phyloP scores from a whole-genome alignment of 2,113 vertebrate species.

The Salvelinus sp. region DNA sequence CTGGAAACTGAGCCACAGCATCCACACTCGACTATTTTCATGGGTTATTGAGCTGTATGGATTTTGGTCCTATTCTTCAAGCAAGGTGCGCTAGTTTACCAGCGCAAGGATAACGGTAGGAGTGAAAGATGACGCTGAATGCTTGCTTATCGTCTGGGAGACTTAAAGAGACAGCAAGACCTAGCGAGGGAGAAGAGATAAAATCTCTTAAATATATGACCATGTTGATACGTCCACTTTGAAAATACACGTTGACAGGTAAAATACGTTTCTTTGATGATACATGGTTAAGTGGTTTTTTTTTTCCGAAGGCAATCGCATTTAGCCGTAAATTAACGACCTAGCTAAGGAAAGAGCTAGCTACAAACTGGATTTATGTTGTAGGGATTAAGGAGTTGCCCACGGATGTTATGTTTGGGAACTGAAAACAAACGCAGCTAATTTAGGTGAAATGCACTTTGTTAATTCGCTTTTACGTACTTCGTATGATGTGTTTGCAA shows the following conservation, averaged over 20 bases:
- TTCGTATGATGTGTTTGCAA: not conserved
- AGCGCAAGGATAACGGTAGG: constrained; percentile 47
- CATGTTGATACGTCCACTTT: constrained; percentile 47
- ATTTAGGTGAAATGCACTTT: constrained; percentile 41
- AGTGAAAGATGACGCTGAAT: constrained; percentile 60
- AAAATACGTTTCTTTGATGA: constrained; percentile 28
- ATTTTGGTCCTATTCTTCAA: constrained; percentile 53
- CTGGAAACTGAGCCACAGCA: no score
- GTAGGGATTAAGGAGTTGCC: constrained; percentile 77
- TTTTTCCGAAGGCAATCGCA: constrained; percentile 4
- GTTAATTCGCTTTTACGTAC: constrained; percentile 23
- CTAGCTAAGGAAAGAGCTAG: constrained; percentile 43
- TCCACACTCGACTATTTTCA: not conserved
- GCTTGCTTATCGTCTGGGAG: constrained; percentile 51
- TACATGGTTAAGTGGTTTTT: not conserved
- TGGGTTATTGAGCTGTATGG: not conserved
- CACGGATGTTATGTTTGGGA: constrained; percentile 42
- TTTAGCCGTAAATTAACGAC: constrained; percentile 27
- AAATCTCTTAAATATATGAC: constrained; percentile 48
- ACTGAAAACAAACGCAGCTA: constrained; percentile 35
- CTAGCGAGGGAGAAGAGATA: constrained; percentile 58
- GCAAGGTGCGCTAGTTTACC: constrained; percentile 50
- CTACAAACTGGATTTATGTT: constrained; percentile 57
- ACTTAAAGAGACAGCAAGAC: constrained; percentile 81
- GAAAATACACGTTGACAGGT: constrained; percentile 59